Conservation (phyloP, 2,888 invertebrate genomes). For the Cordilura impudica region DNA sequence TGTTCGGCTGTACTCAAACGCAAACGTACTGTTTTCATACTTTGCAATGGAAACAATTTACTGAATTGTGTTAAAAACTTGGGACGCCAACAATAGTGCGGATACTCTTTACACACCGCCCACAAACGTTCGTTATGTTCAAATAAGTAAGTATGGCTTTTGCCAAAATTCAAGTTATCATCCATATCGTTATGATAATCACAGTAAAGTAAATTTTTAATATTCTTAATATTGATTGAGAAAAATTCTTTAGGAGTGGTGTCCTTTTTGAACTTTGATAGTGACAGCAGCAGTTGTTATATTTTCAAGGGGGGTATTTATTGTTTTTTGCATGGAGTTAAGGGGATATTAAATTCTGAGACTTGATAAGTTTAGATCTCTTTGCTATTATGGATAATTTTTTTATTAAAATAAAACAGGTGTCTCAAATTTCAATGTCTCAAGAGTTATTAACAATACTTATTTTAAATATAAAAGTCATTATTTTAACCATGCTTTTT, state of each 20-base stretch:
- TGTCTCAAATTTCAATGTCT: no score
- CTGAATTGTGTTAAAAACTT: constrained; percentile 88
- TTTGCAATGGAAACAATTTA: constrained; percentile 91
- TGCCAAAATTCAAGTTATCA: constrained; percentile 88
- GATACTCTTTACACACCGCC: constrained; percentile 86
- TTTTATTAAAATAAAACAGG: no score
- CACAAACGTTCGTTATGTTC: constrained; percentile 91
- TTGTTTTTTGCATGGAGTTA: no score
- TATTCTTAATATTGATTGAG: constrained; percentile 81
- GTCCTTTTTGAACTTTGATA: no score
- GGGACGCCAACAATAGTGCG: constrained; percentile 83
- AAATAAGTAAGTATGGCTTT: constrained; percentile 87
- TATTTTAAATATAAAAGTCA: neutral
- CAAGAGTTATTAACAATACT: no score
- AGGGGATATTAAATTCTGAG: no score
- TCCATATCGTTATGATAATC: constrained; percentile 84
- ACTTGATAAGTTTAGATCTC: no score
- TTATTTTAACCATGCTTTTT: no score
- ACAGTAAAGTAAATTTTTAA: constrained; percentile 87
- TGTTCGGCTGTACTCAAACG: constrained; percentile 85
- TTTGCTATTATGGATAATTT: no score
- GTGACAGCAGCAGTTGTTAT: no score
- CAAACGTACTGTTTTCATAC: constrained; percentile 91
- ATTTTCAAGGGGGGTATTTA: no score
- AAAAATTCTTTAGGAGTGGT: no score